These are phyloP conservation scores for Phyllotreta striolata DNA, from an alignment of 2,888 invertebrate species.

Conservation along the genomic window DNA sequence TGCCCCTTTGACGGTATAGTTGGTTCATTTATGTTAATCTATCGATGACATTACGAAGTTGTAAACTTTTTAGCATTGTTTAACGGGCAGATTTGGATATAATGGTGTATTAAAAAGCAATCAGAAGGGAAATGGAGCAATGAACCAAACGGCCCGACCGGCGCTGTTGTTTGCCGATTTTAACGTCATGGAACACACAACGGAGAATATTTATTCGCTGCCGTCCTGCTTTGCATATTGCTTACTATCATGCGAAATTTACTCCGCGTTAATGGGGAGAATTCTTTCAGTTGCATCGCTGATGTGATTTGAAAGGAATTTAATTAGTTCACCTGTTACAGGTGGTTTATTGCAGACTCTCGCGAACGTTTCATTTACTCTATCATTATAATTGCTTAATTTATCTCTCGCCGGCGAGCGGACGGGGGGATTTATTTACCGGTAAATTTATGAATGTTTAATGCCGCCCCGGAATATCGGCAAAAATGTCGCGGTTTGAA, in stretches of 20 bases:
- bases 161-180: conserved; percentile 53
- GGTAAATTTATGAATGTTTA: too few species aligned
- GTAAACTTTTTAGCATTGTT: too few species aligned
- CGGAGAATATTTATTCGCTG: conserved; percentile 51
- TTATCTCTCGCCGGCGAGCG: conserved; percentile 22
- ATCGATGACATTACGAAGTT: too few species aligned
- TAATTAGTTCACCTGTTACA: conserved; percentile 34
- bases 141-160: conserved; percentile 34
- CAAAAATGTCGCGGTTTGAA: not conserved
- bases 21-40: too few species aligned
- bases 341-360: conserved; percentile 33
- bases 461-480: too few species aligned
- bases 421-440: conserved; percentile 7
- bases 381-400: conserved; percentile 33
- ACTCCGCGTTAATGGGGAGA: conserved; percentile 32
- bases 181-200: conserved; percentile 54
- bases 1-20: too few species aligned
- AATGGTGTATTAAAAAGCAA: too few species aligned
- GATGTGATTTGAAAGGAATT: conserved; percentile 34
- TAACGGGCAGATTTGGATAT: too few species aligned
- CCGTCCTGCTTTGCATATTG: conserved; percentile 45
- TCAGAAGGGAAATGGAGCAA: not conserved
- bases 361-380: conserved; percentile 28
- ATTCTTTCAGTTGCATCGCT: conserved; percentile 32
- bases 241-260: conserved; percentile 47